Conservation (phyloP, 1,140 invertebrate species). For the Agrypnia vestita region DNA sequence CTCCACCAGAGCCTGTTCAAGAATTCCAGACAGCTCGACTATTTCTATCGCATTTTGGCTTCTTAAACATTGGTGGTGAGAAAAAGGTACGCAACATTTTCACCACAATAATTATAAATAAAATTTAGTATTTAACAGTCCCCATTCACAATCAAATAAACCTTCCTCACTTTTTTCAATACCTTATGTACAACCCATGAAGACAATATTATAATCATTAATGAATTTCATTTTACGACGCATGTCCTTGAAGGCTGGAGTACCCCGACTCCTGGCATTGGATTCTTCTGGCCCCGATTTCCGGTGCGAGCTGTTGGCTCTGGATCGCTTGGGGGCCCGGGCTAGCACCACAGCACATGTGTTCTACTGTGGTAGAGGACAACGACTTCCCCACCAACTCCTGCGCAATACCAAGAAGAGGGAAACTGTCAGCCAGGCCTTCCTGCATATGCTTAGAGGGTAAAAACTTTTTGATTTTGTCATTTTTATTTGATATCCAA, state of each 20-base stretch:
- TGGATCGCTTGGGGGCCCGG: constrained; percentile 86
- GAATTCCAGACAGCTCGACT: constrained; percentile 95
- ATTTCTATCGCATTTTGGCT: constrained; percentile 95
- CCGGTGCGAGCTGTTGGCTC: constrained; percentile 80
- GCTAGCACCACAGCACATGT: constrained; percentile 95
- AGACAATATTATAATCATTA: too few species aligned
- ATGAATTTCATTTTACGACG: not conserved
- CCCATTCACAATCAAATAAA: too few species aligned
- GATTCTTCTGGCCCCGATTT: constrained; percentile 84
- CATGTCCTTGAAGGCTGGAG: constrained; percentile 30
- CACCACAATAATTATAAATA: not conserved
- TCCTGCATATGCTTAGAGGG: constrained; percentile 68
- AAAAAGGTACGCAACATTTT: constrained; percentile 66
- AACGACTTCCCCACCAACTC: constrained; percentile 84
- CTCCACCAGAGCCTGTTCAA: constrained; percentile 86
- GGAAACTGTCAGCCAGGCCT: constrained; percentile 62
- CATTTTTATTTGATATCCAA: too few species aligned
- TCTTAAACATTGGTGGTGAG: constrained; percentile 85
- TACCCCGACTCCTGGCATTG: constrained; percentile 83
- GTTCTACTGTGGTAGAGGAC: constrained; percentile 92
- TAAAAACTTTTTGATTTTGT: constrained; percentile 55
- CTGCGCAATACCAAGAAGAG: constrained; percentile 78
- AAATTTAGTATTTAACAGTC: not conserved
- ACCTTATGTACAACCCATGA: too few species aligned
- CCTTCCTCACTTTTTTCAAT: too few species aligned